Percentiles rank a stretch among this genome's conserved stretches.
Conservation (phyloP, 2,113 vertebrate species). For the Rhagologus leucostigma region DNA sequence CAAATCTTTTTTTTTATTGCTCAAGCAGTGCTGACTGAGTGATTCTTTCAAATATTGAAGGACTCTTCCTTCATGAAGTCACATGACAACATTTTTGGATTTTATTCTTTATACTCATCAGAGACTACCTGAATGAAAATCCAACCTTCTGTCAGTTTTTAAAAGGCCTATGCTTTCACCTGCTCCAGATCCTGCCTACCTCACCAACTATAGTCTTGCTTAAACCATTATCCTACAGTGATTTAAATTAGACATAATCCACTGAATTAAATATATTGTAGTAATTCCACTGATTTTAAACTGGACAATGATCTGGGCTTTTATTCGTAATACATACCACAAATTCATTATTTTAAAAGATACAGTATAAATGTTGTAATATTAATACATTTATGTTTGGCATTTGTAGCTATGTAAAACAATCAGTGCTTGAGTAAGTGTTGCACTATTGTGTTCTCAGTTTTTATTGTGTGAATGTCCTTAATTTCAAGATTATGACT, state of each 20-base stretch:
- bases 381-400: background rate
- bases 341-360: background rate
- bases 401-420: background rate
- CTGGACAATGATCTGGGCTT: background rate
- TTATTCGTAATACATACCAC: background rate
- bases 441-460: background rate
- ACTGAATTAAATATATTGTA: background rate
- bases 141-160: background rate
- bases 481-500: background rate
- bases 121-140: background rate
- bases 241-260: background rate
- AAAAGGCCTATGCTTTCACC: background rate
- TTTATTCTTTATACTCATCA: background rate
- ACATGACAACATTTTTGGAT: background rate
- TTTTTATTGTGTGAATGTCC: background rate
- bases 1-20: background rate
- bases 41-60: background rate
- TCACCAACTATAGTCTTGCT: background rate
- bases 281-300: background rate
- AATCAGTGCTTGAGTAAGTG: background rate
- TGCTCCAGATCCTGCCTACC: background rate
- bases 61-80: background rate
- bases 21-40: background rate
- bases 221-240: background rate
- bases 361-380: background rate